Conservation (phyloP, 2,113 vertebrate genomes). For the Podiceps cristatus region DNA sequence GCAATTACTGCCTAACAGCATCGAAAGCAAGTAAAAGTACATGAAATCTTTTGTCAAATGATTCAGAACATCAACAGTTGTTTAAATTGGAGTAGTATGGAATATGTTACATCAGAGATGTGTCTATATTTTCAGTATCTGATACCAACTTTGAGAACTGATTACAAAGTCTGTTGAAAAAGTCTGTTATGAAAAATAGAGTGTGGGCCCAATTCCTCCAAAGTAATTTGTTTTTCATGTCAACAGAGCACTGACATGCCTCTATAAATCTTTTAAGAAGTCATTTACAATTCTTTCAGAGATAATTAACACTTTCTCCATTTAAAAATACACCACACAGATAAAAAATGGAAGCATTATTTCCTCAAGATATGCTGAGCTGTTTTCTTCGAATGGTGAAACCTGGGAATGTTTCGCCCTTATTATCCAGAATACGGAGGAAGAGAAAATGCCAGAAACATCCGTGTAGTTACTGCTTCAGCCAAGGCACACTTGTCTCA, state of each 20-base stretch:
- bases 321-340: background rate
- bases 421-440: background rate
- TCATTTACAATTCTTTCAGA: background rate
- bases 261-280: background rate
- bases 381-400: background rate
- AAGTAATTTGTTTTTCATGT: background rate
- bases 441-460: background rate
- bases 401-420: background rate
- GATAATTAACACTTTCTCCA: background rate
- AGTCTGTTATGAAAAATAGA: background rate
- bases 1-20: background rate
- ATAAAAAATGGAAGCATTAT: rapidly evolving
- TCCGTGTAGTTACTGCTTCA: background rate
- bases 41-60: background rate
- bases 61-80: background rate
- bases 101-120: background rate
- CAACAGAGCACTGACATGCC: background rate
- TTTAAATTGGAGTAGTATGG: background rate
- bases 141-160: background rate
- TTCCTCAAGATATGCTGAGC: background rate
- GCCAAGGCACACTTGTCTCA: background rate
- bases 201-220: background rate
- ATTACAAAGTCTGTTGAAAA: background rate
- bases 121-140: background rate
- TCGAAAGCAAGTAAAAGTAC: background rate